Conservation (phyloP, 2,113 vertebrate species). For the Eurypyga helias region DNA sequence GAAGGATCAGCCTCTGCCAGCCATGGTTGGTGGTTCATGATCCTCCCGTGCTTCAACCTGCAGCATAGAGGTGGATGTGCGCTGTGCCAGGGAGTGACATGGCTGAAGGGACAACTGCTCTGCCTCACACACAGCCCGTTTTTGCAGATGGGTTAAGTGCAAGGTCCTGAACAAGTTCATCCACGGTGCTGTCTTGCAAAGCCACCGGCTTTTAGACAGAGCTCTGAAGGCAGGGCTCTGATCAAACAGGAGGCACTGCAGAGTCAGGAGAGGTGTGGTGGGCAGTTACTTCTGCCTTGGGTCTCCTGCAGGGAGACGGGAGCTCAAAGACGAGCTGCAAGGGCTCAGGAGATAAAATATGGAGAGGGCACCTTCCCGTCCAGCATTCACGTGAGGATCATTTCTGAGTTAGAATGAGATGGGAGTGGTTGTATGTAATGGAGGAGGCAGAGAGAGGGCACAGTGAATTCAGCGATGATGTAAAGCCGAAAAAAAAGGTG, state of each 20-base stretch:
- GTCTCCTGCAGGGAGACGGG: background rate
- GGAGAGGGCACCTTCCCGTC: background rate
- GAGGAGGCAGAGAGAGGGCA: background rate
- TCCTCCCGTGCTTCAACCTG: background rate
- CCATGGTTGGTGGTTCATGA: background rate
- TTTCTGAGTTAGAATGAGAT: background rate
- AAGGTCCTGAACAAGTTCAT: background rate
- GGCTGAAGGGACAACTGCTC: background rate
- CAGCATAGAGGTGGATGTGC: fast-evolving
- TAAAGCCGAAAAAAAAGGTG: background rate
- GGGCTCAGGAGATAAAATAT: background rate
- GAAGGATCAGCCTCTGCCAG: background rate
- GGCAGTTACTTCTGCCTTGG: background rate
- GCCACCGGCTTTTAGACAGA: no score
- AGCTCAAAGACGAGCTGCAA: background rate
- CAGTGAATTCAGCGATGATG: background rate
- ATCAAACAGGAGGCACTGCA: background rate
- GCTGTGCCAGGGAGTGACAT: background rate
- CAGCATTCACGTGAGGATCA: background rate
- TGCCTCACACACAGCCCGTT: background rate
- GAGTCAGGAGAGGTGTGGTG: background rate
- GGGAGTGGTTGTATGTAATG: background rate
- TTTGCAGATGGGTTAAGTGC: fast-evolving
- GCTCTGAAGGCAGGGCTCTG: background rate
- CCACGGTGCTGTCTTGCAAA: background rate